These are phyloP conservation scores for Drosophila lacertosa DNA, from an alignment of 1,140 invertebrate species.

Conservation along the genomic window DNA sequence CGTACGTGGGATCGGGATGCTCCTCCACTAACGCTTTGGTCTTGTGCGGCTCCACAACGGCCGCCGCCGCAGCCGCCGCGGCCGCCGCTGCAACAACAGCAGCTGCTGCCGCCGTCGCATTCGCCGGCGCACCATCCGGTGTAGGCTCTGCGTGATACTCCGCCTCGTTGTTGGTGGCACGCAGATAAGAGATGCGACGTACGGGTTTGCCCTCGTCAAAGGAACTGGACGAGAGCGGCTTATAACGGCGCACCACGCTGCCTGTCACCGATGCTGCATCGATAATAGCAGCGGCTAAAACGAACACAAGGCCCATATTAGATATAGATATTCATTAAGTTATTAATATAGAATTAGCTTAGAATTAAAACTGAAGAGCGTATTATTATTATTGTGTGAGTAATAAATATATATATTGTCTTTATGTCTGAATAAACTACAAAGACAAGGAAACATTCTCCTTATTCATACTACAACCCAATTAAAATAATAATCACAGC, in stretches of 20 bases:
- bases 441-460: too few species aligned
- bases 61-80: constrained; percentile 17
- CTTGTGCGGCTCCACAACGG: constrained; percentile 67
- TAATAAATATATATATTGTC: too few species aligned
- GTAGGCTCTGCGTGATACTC: constrained; percentile 84
- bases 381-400: too few species aligned
- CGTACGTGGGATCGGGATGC: constrained; percentile 79
- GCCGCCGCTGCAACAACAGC: constrained; percentile 40
- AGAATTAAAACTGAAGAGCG: too few species aligned
- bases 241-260: constrained; percentile 73
- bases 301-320: not conserved
- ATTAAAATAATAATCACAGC: too few species aligned
- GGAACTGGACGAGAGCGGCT: constrained; percentile 64
- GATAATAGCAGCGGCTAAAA: constrained; percentile 50
- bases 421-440: too few species aligned
- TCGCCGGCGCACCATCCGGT: constrained; percentile 16
- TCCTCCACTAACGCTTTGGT: constrained; percentile 71
- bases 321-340: not conserved
- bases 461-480: too few species aligned
- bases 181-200: constrained; percentile 94
- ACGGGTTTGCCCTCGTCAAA: constrained; percentile 92
- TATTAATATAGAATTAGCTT: too few species aligned
- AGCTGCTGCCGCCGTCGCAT: constrained; percentile 10
- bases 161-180: constrained; percentile 88
- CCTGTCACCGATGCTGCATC: constrained; percentile 21